A percentile compares a stretch with the other conserved stretches of the same genome.
These are phyloP conservation scores for Otolemur crassicaudatus DNA, from an alignment of 2,797 vertebrate genomes.

Conservation along the genomic window DNA sequence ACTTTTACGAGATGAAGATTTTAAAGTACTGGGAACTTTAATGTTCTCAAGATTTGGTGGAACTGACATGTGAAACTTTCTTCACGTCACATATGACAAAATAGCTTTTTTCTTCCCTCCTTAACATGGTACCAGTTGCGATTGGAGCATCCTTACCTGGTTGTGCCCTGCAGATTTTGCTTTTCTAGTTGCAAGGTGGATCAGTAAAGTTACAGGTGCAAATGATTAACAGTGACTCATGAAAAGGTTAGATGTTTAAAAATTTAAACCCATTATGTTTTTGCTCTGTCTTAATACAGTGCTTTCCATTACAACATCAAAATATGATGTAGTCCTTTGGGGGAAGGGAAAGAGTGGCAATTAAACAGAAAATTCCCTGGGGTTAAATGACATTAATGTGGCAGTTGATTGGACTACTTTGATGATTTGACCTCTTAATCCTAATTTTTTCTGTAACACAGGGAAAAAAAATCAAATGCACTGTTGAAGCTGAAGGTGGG, in stretches of 20 bases:
- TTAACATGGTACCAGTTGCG: background rate
- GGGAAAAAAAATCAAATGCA: slow-evolving; percentile 30
- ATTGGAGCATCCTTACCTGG: background rate
- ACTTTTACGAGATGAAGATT: slow-evolving; percentile 28
- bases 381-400: slow-evolving; percentile 39
- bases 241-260: slow-evolving; percentile 76
- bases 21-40: background rate
- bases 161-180: slow-evolving; percentile 40
- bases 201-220: slow-evolving; percentile 59
- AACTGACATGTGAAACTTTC: slow-evolving; percentile 62
- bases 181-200: slow-evolving; percentile 57
- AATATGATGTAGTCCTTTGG: slow-evolving; percentile 67
- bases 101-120: background rate
- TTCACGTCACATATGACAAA: slow-evolving; percentile 46
- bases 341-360: slow-evolving; percentile 52
- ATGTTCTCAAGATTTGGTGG: slow-evolving; percentile 5
- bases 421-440: slow-evolving; percentile 43
- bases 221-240: slow-evolving; percentile 70
- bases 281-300: slow-evolving; percentile 57
- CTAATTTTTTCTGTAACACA: slow-evolving; percentile 44
- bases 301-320: slow-evolving; percentile 69
- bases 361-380: slow-evolving; percentile 66
- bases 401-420: slow-evolving; percentile 54
- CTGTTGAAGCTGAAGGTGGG: slow-evolving; percentile 62
- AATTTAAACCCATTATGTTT: slow-evolving; percentile 63